A percentile compares a stretch with the other conserved stretches of the same genome.
These are phyloP conservation scores for Piaya cayana DNA, from an alignment of 2,113 vertebrate genomes.

Conservation along the genomic window DNA sequence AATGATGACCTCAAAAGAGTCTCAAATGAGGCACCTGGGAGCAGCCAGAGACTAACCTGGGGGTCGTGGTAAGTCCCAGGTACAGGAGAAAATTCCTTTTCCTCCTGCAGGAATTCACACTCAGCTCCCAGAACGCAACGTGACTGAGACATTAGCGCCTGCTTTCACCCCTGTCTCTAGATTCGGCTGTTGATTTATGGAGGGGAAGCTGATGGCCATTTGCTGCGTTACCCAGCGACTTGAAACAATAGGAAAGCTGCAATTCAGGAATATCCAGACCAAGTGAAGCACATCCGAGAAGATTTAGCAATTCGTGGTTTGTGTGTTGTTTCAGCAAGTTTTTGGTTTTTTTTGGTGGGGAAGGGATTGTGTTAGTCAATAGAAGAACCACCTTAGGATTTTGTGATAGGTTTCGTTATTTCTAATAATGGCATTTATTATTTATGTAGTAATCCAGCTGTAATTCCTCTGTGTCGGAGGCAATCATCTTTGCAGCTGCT, in stretches of 20 bases:
- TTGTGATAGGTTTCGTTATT: not conserved
- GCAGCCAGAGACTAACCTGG: not conserved
- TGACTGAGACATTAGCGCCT: not conserved
- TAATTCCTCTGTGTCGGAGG: not conserved
- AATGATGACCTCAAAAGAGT: no score
- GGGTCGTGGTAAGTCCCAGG: not conserved
- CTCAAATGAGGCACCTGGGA: no score
- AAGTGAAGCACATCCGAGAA: not conserved
- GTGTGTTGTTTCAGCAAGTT: not conserved
- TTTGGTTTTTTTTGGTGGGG: not conserved
- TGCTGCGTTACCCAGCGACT: not conserved
- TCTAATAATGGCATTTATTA: slow-evolving; percentile 10
- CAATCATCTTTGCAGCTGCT: not conserved
- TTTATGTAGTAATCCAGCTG: not conserved
- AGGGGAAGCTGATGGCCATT: not conserved
- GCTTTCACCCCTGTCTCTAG: not conserved
- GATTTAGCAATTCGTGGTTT: not conserved
- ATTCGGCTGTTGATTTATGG: not conserved
- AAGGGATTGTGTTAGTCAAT: not conserved
- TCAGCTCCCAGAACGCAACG: not conserved
- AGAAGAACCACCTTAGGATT: not conserved
- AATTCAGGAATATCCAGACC: not conserved
- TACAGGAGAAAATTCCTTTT: not conserved
- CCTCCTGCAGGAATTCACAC: not conserved
- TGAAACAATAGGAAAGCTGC: not conserved